Base-by-base conservation (phyloP, 2,113 vertebrate species). In the Carettochelys insculpta region DNA sequence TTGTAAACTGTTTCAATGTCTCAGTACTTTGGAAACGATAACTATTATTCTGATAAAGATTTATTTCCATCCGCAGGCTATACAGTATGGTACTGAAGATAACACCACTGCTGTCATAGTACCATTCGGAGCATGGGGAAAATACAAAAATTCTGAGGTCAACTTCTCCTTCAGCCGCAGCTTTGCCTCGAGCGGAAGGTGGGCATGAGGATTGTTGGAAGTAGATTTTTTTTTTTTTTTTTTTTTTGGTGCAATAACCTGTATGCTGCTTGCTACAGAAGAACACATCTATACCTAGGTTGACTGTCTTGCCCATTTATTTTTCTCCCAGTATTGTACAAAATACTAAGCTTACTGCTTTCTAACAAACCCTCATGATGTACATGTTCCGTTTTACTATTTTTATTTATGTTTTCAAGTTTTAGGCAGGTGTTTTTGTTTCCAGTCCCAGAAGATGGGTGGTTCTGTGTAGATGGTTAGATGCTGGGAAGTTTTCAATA, bases 81-180 rank as follows among this genome's bases (percentile, higher is more conserved):
- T 98, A 8, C 99, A 99, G 27, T 99, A 99, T 0, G 99, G 99
- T 31, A 96, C 98, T 0, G 99, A 99, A 94, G 99, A 99, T 96
- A 99, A 99, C 97, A 98, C 98, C 96, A 99, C 99, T 0, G 96
- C 98, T 31, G 98, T 99, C 1, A 98, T 99, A 29, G 98, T 99
- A 79, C 99, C 99, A 0, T 99, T 99, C 43, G 99, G 99, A 50
- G 99, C 99, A 0, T 99, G 99, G 99, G 99, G 99, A 52, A 99
- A 99, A 87, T 98, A 99, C 94, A 98, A 98, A 96, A 99, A 94
- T 11, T 96, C 98, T 0, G 98, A 99, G 79, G 34, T 98, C 34
- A 98, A 95, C 96, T 99, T 99, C 97, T 99, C 99, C 50, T 99
- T 99, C 98, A 99, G 99, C 96, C 98, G 99, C 88, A 98, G 98